phyloP scores from a whole-genome alignment of 2,888 invertebrate species.

The Phragmatobia fuliginosa region DNA sequence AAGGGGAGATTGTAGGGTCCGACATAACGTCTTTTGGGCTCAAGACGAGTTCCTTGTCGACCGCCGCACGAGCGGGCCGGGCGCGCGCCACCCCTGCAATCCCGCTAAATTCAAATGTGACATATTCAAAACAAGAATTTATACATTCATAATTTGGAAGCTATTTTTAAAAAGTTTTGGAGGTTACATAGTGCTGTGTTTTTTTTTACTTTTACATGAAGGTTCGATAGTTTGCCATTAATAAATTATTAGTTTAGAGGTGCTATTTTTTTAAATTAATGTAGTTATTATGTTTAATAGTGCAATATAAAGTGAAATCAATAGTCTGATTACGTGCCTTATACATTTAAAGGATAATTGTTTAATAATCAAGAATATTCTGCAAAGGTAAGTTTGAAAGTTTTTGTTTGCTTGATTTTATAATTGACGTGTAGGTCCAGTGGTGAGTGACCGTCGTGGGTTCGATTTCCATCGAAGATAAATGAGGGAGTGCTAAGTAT shows the following conservation, averaged over 20 bases:
- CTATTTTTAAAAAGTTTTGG: slow-evolving; percentile 1
- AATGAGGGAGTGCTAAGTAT: neutral
- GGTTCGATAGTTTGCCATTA: neutral
- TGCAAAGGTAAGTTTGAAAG: slow-evolving; percentile 31
- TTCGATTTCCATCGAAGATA: neutral
- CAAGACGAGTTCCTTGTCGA: slow-evolving; percentile 81
- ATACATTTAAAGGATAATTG: slow-evolving; percentile 23
- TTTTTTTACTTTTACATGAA: slow-evolving; percentile 5
- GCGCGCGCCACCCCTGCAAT: slow-evolving; percentile 60
- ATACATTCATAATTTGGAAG: slow-evolving; percentile 13
- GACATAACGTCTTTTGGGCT: slow-evolving; percentile 83
- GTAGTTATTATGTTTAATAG: slow-evolving; percentile 17
- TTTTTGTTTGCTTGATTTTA: neutral
- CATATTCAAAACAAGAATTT: slow-evolving; percentile 24
- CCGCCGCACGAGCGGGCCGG: slow-evolving; percentile 78
- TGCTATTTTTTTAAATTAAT: slow-evolving; percentile 19
- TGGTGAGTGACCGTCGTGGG: neutral
- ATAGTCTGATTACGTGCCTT: slow-evolving; percentile 69
- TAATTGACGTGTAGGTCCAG: neutral
- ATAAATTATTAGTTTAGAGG: neutral
- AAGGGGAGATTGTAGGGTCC: slow-evolving; percentile 79
- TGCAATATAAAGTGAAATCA: slow-evolving; percentile 52
- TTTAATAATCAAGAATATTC: slow-evolving; percentile 29
- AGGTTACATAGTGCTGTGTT: neutral
- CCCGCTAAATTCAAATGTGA: slow-evolving; percentile 66